A percentile compares a stretch with the other conserved stretches of the same genome.
Conservation (phyloP, 1,140 invertebrate species). For the Drosophila obscura region DNA sequence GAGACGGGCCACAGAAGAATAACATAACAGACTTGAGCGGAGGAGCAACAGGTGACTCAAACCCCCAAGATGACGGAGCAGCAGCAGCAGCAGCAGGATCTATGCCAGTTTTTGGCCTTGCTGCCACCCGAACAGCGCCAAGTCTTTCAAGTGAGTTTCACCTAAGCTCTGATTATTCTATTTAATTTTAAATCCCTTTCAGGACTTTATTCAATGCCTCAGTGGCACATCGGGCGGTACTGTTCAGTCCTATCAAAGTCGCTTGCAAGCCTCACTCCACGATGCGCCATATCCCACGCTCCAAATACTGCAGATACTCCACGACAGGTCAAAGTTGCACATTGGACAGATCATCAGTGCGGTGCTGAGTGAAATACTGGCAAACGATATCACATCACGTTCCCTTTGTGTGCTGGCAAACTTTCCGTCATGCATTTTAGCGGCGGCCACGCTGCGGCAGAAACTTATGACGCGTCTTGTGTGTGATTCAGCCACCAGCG, state of each 20-base stretch:
- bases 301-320: slow-evolving; percentile 44
- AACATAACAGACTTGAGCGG: slow-evolving; percentile 9
- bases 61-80: slow-evolving; percentile 15
- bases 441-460: slow-evolving; percentile 40
- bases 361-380: slow-evolving; percentile 44
- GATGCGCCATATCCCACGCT: slow-evolving; percentile 55
- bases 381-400: slow-evolving; percentile 34
- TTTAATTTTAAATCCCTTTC: background rate
- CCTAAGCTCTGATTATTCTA: background rate
- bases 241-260: slow-evolving; percentile 22
- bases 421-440: slow-evolving; percentile 52
- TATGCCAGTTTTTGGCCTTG: slow-evolving; percentile 46
- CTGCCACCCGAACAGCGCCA: slow-evolving; percentile 43
- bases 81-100: slow-evolving; percentile 16
- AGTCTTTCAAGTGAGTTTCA: slow-evolving; percentile 35
- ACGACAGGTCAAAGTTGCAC: slow-evolving; percentile 43
- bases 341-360: slow-evolving; percentile 51
- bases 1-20: slow-evolving; percentile 12
- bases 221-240: slow-evolving; percentile 18
- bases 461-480: slow-evolving; percentile 33
- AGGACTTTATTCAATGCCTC: slow-evolving; percentile 53
- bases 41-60: slow-evolving; percentile 25
- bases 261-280: slow-evolving; percentile 26
- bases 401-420: slow-evolving; percentile 68
- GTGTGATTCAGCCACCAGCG: slow-evolving; percentile 21